Percentiles rank a stretch among this genome's conserved stretches.
phyloP scores from a whole-genome alignment of 2,797 vertebrate genomes.

The Rhinophrynus dorsalis region DNA sequence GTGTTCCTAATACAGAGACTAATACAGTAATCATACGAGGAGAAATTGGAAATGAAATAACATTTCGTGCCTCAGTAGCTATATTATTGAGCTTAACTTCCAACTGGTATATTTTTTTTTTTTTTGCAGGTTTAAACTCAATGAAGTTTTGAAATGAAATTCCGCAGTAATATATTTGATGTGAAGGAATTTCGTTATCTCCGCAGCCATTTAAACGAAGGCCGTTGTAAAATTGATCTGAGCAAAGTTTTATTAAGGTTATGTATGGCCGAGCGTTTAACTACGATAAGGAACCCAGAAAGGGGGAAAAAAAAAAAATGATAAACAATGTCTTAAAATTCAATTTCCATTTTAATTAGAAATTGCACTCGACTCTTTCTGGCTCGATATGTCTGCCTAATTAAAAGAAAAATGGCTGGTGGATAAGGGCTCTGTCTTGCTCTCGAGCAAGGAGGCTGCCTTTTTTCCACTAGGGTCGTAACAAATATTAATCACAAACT shows the following conservation, averaged over 20 bases:
- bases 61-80: constrained; percentile 28
- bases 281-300: background rate
- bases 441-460: background rate
- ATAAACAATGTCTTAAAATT: constrained; percentile 52
- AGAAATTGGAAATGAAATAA: constrained; percentile 42
- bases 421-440: background rate
- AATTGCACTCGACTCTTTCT: constrained; percentile 46
- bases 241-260: constrained; percentile 8
- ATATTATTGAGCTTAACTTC: background rate
- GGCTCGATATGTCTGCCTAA: constrained; percentile 50
- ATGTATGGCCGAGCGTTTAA: constrained; percentile 6
- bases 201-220: background rate
- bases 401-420: constrained; percentile 40
- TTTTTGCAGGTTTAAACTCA: background rate
- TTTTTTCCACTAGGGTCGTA: background rate
- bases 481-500: constrained; percentile 28
- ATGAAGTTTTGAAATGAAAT: background rate
- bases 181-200: background rate
- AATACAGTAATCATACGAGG: constrained; percentile 39
- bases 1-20: constrained; percentile 46
- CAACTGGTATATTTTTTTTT: background rate
- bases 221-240: background rate
- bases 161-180: background rate
- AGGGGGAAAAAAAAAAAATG: constrained; percentile 14
- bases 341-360: constrained; percentile 51